Evolutionary conservation across 2,888 invertebrate genomes (phyloP).

Genomic region (Watsonalla cultraria): DNA sequence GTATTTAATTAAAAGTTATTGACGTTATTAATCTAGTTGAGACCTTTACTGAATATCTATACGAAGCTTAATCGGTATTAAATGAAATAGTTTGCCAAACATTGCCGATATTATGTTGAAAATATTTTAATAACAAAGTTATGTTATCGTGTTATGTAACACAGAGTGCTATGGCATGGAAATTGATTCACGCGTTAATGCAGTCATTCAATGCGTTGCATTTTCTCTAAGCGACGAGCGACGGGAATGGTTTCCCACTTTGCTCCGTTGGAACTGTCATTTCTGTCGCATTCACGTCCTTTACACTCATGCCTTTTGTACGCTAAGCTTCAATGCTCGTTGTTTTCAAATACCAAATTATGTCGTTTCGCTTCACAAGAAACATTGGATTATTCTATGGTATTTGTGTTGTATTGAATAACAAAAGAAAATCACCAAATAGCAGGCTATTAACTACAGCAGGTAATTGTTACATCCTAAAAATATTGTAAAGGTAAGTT

Average conservation of each 20-base stretch:
- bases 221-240: slow-evolving; percentile 39
- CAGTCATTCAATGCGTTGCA: slow-evolving; percentile 35
- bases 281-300: slow-evolving; percentile 22
- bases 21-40: neutral
- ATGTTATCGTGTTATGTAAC: neutral
- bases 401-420: too few relatives aligned
- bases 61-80: neutral
- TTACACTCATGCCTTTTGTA: slow-evolving; percentile 19
- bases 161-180: neutral
- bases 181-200: slow-evolving; percentile 21
- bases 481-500: too few relatives aligned
- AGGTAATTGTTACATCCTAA: too few relatives aligned
- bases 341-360: neutral
- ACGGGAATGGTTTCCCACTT: slow-evolving; percentile 32
- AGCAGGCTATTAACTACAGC: too few relatives aligned
- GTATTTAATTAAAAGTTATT: neutral
- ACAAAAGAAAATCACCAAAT: too few relatives aligned
- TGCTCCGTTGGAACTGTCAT: slow-evolving; percentile 18
- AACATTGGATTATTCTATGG: too few relatives aligned
- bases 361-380: too few relatives aligned
- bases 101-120: neutral
- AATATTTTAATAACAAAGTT: neutral
- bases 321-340: slow-evolving; percentile 5
- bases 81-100: neutral
- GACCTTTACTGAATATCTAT: neutral